Conservation (phyloP, 2,888 invertebrate species). For the Nymphalis c-album region DNA sequence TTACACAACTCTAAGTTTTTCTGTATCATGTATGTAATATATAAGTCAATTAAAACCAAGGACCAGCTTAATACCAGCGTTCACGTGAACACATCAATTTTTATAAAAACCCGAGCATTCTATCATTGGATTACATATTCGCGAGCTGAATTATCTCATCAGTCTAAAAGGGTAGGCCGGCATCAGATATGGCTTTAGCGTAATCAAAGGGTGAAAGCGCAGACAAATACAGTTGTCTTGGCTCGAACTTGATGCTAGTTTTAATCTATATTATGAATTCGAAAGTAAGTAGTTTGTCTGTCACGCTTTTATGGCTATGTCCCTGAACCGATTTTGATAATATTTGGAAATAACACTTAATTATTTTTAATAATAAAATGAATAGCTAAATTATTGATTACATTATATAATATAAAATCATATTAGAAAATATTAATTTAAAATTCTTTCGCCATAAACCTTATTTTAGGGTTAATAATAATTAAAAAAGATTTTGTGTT, state of each 20-base stretch:
- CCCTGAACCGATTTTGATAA: no score
- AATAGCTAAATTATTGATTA: no score
- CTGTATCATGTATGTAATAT: no score
- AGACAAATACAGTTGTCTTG: constrained; percentile 8
- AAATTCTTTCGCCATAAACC: not conserved
- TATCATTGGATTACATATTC: constrained; percentile 28
- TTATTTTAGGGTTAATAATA: not conserved
- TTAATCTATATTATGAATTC: not conserved
- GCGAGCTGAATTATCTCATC: constrained; percentile 35
- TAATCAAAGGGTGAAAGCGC: constrained; percentile 21
- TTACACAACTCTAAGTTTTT: no score
- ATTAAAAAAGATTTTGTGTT: not conserved
- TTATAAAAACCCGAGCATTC: constrained; percentile 16
- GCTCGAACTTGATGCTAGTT: constrained; percentile 2
- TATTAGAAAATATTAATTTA: not conserved
- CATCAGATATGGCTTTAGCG: constrained; percentile 30
- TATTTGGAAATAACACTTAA: no score
- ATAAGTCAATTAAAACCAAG: no score
- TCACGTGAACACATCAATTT: not conserved
- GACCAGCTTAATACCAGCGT: no score
- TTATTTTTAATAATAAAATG: no score
- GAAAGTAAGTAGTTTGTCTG: no score
- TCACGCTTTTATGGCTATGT: no score
- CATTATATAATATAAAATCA: no score
- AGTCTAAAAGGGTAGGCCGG: constrained; percentile 36